Evolutionary conservation across 2,113 vertebrate genomes (phyloP).

Genomic region (Dasypus novemcinctus): DNA sequence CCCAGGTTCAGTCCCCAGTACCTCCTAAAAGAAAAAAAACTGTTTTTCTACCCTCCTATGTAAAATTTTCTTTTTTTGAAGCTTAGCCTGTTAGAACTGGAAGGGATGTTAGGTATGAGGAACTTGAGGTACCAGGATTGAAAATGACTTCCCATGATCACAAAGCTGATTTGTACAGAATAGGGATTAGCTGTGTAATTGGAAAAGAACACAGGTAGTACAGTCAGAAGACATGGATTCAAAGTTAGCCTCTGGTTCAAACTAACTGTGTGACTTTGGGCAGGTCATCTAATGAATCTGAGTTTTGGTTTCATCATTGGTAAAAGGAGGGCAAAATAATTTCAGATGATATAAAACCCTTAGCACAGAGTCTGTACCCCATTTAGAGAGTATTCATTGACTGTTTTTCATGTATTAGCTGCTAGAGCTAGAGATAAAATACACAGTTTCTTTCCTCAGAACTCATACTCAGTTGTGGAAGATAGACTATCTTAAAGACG

Average conservation of each 20-base stretch:
- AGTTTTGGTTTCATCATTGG: background rate
- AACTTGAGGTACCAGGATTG: conserved; percentile 11
- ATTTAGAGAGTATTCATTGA: background rate
- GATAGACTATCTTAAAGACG: background rate
- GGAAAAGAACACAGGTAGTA: background rate
- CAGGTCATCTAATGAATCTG: background rate
- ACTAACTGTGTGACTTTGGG: background rate
- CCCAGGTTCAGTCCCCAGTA: no score
- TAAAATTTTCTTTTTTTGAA: background rate
- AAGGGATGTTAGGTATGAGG: background rate
- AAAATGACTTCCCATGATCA: conserved; percentile 8
- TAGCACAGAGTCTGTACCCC: background rate
- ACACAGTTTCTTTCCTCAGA: background rate
- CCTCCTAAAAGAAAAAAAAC: no score
- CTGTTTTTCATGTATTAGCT: background rate
- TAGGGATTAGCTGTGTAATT: background rate
- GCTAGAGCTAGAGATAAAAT: background rate
- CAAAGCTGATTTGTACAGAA: background rate
- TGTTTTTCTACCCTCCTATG: background rate
- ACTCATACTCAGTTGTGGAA: background rate
- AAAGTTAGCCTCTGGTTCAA: background rate
- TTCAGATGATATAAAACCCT: background rate
- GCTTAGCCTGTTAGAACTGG: background rate
- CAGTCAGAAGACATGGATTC: background rate
- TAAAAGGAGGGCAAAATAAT: background rate